phyloP scores from a whole-genome alignment of 2,888 invertebrate genomes.

The Caenorhabditis macrosperma region DNA sequence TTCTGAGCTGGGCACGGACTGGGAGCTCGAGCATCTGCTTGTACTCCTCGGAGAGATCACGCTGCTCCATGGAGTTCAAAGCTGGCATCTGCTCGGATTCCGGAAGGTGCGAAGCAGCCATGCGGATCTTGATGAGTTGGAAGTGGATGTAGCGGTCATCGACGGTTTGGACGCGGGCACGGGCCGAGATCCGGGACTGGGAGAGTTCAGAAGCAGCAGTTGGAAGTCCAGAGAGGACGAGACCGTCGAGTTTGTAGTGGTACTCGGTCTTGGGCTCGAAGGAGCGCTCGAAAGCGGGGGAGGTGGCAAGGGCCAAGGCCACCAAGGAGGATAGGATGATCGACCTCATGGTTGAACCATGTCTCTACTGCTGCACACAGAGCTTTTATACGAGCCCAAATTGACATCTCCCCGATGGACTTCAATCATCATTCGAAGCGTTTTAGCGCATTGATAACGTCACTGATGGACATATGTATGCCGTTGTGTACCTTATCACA shows the following conservation, averaged over 20 bases:
- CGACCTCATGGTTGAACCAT: constrained; percentile 55
- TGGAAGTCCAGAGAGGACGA: constrained; percentile 62
- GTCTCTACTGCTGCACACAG: constrained; percentile 4
- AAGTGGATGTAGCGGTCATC: constrained; percentile 55
- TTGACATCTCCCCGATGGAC: constrained; percentile 48
- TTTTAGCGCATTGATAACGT: constrained; percentile 53
- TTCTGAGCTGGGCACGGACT: constrained; percentile 71
- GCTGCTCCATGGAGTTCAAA: constrained; percentile 66
- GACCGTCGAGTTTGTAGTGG: constrained; percentile 59
- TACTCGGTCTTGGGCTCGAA: constrained; percentile 59
- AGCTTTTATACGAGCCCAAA: constrained; percentile 34
- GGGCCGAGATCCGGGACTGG: constrained; percentile 57
- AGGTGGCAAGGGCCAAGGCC: constrained; percentile 64
- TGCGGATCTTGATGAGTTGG: constrained; percentile 54
- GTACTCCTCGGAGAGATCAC: constrained; percentile 62
- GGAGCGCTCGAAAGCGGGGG: constrained; percentile 47
- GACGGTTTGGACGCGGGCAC: constrained; percentile 56
- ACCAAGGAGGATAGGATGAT: constrained; percentile 60
- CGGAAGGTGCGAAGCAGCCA: constrained; percentile 53
- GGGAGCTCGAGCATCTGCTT: constrained; percentile 66
- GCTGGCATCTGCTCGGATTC: constrained; percentile 49
- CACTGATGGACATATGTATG: constrained; percentile 36
- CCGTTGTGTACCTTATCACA: constrained; percentile 29
- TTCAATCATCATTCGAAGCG: constrained; percentile 2
- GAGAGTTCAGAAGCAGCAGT: constrained; percentile 51